Conservation (phyloP, 2,888 invertebrate genomes). For the Slavum lentiscoides region DNA sequence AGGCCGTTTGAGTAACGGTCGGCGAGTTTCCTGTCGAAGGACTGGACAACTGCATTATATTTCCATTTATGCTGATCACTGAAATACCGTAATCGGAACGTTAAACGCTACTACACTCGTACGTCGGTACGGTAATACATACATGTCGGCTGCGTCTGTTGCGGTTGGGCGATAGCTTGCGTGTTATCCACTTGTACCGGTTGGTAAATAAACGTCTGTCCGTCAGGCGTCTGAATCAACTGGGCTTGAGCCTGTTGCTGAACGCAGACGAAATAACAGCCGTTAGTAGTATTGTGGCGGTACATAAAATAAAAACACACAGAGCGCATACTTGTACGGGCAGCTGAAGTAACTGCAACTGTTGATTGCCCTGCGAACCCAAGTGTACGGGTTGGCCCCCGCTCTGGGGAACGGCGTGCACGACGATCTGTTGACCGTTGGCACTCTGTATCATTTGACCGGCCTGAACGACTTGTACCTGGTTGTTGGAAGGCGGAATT, state of each 20-base stretch:
- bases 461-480: constrained; percentile 63
- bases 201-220: constrained; percentile 90
- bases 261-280: constrained; percentile 56
- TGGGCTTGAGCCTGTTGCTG: constrained; percentile 74
- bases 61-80: constrained; percentile 78
- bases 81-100: constrained; percentile 56
- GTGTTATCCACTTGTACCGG: constrained; percentile 61
- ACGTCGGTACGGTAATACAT: constrained; percentile 54
- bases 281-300: not conserved
- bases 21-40: constrained; percentile 60
- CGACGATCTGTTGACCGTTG: constrained; percentile 73
- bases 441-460: constrained; percentile 71
- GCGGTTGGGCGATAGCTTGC: constrained; percentile 57
- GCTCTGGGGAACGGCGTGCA: constrained; percentile 69
- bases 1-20: constrained; percentile 63
- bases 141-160: constrained; percentile 68
- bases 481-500: constrained; percentile 62
- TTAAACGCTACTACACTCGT: not conserved
- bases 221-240: constrained; percentile 87
- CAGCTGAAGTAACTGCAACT: constrained; percentile 75
- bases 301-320: not conserved
- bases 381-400: constrained; percentile 66
- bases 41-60: constrained; percentile 71
- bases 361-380: constrained; percentile 69
- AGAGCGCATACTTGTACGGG: constrained; percentile 54